phyloP scores from a whole-genome alignment of 2,113 vertebrate genomes.

The Boleophthalmus pectinirostris region DNA sequence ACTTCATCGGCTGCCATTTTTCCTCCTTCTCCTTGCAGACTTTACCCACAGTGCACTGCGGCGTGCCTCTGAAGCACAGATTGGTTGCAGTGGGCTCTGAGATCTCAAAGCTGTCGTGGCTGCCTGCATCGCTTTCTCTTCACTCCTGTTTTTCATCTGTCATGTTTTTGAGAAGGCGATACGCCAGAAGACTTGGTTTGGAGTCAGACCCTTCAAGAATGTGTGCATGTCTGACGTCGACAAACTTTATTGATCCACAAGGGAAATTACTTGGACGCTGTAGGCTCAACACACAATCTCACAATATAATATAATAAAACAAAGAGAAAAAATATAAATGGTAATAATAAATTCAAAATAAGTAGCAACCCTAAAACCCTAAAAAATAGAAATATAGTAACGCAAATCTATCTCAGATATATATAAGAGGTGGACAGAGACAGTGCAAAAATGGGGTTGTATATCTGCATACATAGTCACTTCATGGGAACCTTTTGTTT shows the following conservation, averaged over 20 bases:
- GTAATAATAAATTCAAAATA: no score
- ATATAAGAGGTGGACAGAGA: no score
- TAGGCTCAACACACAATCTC: no score
- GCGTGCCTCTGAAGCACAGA: constrained; percentile 56
- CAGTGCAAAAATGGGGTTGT: no score
- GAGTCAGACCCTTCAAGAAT: constrained; percentile 16
- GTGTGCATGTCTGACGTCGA: constrained; percentile 4
- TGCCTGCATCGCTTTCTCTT: constrained; percentile 50
- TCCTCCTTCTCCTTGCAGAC: constrained; percentile 46
- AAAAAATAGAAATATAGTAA: no score
- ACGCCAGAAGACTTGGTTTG: constrained; percentile 45
- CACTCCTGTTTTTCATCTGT: constrained; percentile 58
- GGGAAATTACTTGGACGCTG: no score
- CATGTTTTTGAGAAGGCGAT: constrained; percentile 57
- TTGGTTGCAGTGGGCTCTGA: constrained; percentile 60
- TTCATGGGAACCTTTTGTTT: not conserved
- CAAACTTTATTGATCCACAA: no score
- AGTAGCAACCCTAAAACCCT: no score
- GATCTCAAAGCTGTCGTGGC: constrained; percentile 55
- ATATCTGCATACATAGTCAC: not conserved
- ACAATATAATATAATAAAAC: no score
- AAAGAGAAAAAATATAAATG: no score
- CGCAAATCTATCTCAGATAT: no score
- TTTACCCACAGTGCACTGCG: constrained; percentile 56
- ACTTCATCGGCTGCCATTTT: constrained; percentile 71